Evolutionary conservation across 1,140 invertebrate genomes (phyloP), one percentile per base, ranked within the genome.

Genomic region (Drosophila lacteicornis): DNA sequence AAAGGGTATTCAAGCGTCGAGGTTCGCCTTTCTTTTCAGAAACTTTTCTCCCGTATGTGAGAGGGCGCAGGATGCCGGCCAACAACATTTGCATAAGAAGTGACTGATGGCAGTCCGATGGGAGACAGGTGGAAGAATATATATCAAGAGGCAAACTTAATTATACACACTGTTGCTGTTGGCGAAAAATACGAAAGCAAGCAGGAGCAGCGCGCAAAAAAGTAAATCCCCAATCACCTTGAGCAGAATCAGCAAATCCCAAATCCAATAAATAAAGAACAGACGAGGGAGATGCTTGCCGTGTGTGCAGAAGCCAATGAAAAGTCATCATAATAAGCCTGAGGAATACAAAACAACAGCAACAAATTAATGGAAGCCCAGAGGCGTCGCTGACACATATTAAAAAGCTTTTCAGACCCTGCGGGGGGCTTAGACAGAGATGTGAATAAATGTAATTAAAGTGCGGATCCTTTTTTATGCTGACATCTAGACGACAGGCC

Each of bases 241-340:
- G 74, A 79, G 83, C 85, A 61, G 65, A 81, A 88, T 85, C 78
- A 90, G 85, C 85, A 90, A 81, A 81, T 88, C 81, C 85, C 85
- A 87, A 88, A 87, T 87, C 84, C 85, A 90, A 88, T 88, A 90
- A 90, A 83, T 85, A 79, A 79, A 85, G 75, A 81, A 62, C 78
- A 77, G 70, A 67, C 53, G 49, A 46, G 53, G 61, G 53, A 56
- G 56, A 40, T 36, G 66, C 66, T 71, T 49, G 66, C 13, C 67
- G 45, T 73, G 70, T 74, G 68, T 73, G 70, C 17, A 60, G 45
- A 40, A 58, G 61, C 73, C 82, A 69, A 57, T 67, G 81, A 76
- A 85, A 69, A 77, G 68, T 77, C 62, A 80, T 85, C 65, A 85
- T 85, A 85, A 86, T 81, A 85, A 82, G 82, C 61, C 51, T 8